Evolutionary conservation across 2,113 vertebrate genomes (phyloP), one percentile per base, ranked within the genome.

Genomic region (Brachirus orientalis): DNA sequence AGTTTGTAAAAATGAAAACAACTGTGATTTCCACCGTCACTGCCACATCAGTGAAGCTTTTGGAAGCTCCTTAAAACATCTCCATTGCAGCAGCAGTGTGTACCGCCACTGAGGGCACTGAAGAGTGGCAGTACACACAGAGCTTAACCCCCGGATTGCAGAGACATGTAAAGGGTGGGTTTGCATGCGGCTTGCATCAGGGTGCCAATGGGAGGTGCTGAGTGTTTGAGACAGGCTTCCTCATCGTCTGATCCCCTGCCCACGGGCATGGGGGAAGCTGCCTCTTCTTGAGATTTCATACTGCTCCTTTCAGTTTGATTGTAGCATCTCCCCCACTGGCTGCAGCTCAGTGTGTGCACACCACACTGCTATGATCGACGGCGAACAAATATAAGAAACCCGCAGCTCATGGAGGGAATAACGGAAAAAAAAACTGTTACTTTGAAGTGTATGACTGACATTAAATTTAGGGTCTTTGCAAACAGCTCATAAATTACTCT

Each of bases 131-230:
- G 84, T 66, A 64, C 66, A 75, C 82, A 76, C 55, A 79, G 77
- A 85, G 83, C 81, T 87, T 89, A 90, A 86, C 87, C 86, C 72
- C 60, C 14, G 65, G 85, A 87, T 86, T 83, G 90, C 82, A 85
- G 84, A 86, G 82, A 86, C 84, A 86, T 88, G 87, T 63, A 84
- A 89, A 84, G 84, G 87, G 77, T 79, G 79, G 89, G 90, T 92
- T 93, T 93, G 91, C 92, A 92, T 86, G 89, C 86, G 64, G 90
- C 92, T 93, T 93, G 92, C 92, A 88, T 93, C 92, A 93, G 90
- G 83, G 84, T 82, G 90, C 89, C 88, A 88, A 86, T 92, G 91
- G 91, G 91, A 90, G 90, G 91, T 86, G 90, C 88, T 66, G 78
- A 89, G 86, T 87, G 89, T 92, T 88, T 90, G 88, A 90, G 89